These are phyloP conservation scores for Neoascia interrupta DNA, from an alignment of 2,888 invertebrate genomes.

Conservation along the genomic window DNA sequence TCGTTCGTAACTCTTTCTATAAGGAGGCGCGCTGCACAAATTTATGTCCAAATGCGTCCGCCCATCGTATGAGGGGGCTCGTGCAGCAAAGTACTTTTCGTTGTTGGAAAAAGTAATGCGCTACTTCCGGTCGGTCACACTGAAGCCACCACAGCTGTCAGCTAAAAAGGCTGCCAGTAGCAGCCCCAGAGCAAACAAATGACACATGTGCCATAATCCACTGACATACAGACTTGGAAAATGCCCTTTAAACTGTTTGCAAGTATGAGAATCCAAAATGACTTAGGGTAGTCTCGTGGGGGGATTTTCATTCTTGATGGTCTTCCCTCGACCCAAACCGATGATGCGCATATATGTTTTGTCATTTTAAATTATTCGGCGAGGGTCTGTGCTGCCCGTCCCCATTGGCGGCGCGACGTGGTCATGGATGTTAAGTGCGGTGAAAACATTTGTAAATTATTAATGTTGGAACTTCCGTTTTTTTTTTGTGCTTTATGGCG, in stretches of 20 bases:
- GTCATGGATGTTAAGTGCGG: conserved; percentile 41
- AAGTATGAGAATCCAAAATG: conserved; percentile 34
- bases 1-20: too few relatives aligned
- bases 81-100: conserved; percentile 8
- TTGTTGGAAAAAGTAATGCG: too few relatives aligned
- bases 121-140: conserved; percentile 63
- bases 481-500: conserved; percentile 7
- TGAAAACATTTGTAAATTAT: conserved; percentile 65
- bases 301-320: too few relatives aligned
- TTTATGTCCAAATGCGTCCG: conserved; percentile 26
- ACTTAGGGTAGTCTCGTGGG: conserved; percentile 50
- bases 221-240: conserved; percentile 14
- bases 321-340: conserved; percentile 5
- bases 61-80: conserved; percentile 4
- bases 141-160: conserved; percentile 20
- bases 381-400: conserved; percentile 31
- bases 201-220: conserved; percentile 35
- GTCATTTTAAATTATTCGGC: conserved; percentile 65
- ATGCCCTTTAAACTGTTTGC: conserved; percentile 31
- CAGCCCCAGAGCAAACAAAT: conserved; percentile 7
- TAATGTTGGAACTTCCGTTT: conserved; percentile 64
- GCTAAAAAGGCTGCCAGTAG: background rate
- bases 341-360: conserved; percentile 53
- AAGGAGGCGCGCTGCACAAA: too few relatives aligned
- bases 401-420: background rate